Evolutionary conservation across 1,140 invertebrate genomes (phyloP), one percentile per base, ranked within the genome.

Genomic region (Stratiolaelaps scimitus): DNA sequence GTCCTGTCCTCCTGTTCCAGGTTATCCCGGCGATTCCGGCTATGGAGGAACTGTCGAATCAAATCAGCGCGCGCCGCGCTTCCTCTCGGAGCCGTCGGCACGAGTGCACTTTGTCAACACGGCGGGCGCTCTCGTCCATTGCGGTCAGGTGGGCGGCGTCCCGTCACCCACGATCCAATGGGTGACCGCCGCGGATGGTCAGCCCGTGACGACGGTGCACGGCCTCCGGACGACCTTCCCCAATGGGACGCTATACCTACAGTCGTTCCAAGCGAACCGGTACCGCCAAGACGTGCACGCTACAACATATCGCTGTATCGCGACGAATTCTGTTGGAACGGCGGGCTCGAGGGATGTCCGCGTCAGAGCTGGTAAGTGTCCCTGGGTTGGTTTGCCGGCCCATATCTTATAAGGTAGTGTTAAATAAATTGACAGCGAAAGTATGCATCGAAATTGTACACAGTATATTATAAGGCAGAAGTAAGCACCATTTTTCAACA

Each of bases 121-220:
- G 1, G 72, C 73, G 40, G 76, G 75, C 13, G 72, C 72, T 15
- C 69, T 70, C 17, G 71, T 77, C 28, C 71, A 73, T 7, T 78
- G 77, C 66, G 53, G 53, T 10, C 71, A 73, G 15, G 76, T 75
- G 7, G 71, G 69, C 60, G 77, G 75, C n/a, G 70, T 72, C 5
- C 76, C 77, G 0, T 71, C 73, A 4, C 76, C 77, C 4, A 68
- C 67, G 28, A 68, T 77, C 13, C 72, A 74, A 7, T 78, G 76
- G 76, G 68, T 75, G 7, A 70, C 69, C 47, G 69, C 69, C n/a
- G 34, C 15, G 26, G 73, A 75, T 69, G 75, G 74, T 13, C 69
- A 68, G n/a, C 68, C 70, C 0, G 71, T 75, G 0, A 69, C 69
- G n/a, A 70, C 72, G 26, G 65, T 74, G 29, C 69, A 71, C 1